These are phyloP conservation scores for Tupaia tana DNA, from an alignment of 2,113 vertebrate genomes.

Conservation along the genomic window DNA sequence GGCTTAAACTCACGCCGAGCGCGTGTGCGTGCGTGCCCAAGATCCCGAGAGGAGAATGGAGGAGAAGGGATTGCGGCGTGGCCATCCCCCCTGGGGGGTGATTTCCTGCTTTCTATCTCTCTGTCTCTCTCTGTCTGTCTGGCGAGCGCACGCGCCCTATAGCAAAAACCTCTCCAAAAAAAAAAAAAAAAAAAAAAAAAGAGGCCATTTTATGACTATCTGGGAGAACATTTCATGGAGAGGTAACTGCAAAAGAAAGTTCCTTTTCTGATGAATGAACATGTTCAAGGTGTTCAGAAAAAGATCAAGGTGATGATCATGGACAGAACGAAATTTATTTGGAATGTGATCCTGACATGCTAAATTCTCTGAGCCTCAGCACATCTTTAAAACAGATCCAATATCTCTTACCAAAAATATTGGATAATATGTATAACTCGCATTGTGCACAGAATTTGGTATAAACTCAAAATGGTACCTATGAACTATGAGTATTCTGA, in stretches of 20 bases:
- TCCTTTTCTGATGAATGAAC: neutral
- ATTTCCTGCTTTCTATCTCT: no score
- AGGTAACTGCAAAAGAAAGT: neutral
- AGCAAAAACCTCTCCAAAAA: no score
- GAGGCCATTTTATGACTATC: neutral
- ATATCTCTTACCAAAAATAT: neutral
- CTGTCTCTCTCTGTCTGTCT: no score
- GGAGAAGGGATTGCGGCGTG: no score
- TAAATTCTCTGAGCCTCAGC: neutral
- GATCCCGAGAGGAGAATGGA: no score
- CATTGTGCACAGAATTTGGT: neutral
- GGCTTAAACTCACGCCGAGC: no score
- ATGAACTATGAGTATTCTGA: neutral
- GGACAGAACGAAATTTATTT: neutral
- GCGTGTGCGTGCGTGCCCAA: no score
- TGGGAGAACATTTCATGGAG: neutral
- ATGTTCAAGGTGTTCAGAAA: neutral
- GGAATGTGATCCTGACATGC: neutral
- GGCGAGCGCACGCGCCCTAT: no score
- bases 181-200: no score
- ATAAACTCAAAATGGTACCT: neutral
- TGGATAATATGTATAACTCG: neutral
- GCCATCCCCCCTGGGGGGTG: no score
- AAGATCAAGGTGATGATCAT: neutral
- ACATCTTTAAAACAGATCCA: neutral